A percentile compares a stretch with the other conserved stretches of the same genome.
Conservation (phyloP, 1,140 invertebrate species). For the Anoplophora glabripennis region DNA sequence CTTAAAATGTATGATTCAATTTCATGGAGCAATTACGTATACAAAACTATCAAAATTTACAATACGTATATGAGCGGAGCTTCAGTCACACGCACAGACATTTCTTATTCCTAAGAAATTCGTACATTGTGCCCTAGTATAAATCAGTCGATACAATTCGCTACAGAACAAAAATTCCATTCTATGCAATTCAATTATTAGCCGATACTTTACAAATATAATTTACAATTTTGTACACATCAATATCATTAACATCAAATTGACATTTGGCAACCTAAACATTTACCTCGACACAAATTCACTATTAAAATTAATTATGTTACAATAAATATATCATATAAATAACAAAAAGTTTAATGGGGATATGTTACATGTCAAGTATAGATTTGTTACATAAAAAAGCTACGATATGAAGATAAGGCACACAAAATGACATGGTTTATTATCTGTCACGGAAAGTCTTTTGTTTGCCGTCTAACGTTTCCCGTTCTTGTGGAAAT, state of each 20-base stretch:
- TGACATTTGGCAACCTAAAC: background rate
- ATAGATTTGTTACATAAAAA: constrained; percentile 1
- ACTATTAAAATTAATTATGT: constrained; percentile 1
- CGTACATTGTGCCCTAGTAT: background rate
- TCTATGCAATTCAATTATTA: background rate
- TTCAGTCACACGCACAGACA: background rate
- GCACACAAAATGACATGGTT: constrained; percentile 1
- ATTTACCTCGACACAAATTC: background rate
- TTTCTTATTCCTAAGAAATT: background rate
- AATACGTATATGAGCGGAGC: constrained; percentile 4
- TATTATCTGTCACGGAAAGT: background rate
- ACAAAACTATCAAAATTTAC: background rate
- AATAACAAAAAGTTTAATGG: constrained; percentile 4
- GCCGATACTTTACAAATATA: background rate
- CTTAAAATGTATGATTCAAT: background rate
- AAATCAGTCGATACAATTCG: background rate
- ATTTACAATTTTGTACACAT: background rate
- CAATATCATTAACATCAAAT: background rate
- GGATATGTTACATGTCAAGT: constrained; percentile 8
- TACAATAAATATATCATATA: constrained; percentile 17
- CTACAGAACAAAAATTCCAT: background rate
- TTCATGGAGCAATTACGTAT: background rate
- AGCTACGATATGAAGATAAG: constrained; percentile 11
- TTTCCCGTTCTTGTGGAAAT: background rate
- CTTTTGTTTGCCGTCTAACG: background rate